Evolutionary conservation across 2,888 invertebrate species (phyloP).

Genomic region (Dasypolia templi): DNA sequence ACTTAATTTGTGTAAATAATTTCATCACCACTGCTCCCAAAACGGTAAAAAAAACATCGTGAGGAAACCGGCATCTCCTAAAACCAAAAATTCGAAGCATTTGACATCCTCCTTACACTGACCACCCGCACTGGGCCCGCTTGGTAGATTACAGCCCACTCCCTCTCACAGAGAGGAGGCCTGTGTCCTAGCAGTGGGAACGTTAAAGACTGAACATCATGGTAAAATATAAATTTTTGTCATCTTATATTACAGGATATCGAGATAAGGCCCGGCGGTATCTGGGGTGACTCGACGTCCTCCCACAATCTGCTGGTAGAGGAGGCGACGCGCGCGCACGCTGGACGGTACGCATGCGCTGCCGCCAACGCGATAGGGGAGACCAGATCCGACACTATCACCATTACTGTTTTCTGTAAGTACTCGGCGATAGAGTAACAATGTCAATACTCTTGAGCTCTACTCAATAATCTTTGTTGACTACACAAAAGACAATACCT

Average conservation of each 20-base stretch:
- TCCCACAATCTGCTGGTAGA: conserved; percentile 76
- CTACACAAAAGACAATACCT: background rate
- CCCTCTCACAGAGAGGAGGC: no score
- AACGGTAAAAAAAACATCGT: no score
- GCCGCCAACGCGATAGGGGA: conserved; percentile 83
- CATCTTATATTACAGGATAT: conserved; percentile 77
- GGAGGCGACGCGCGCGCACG: conserved; percentile 79
- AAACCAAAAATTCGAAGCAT: no score
- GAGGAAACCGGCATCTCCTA: no score
- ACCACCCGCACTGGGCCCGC: no score
- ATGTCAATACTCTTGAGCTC: background rate
- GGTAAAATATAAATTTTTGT: background rate
- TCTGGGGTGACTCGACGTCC: conserved; percentile 80
- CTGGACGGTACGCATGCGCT: conserved; percentile 84
- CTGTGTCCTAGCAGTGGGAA: no score
- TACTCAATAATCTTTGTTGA: background rate
- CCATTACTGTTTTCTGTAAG: conserved; percentile 83
- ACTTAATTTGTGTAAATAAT: no score
- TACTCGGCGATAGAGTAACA: no score
- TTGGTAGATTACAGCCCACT: no score
- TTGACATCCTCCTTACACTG: no score
- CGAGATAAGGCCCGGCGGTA: conserved; percentile 77
- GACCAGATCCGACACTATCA: conserved; percentile 80
- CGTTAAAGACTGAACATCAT: no score
- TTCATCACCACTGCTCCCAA: no score